Conservation (phyloP, 2,113 vertebrate species). For the Gracilinanus agilis region DNA sequence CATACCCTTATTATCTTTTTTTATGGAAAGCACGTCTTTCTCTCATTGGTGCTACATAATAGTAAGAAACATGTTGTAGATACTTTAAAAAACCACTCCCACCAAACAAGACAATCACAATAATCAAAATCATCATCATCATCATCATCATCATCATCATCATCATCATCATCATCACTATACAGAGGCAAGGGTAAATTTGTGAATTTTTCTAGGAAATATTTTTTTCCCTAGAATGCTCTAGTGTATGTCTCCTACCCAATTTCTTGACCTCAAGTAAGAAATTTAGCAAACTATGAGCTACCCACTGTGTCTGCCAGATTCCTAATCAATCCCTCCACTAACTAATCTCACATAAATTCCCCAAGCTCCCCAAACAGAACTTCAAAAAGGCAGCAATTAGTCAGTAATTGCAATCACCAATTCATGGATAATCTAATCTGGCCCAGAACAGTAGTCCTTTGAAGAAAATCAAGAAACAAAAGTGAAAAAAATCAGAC, state of each 20-base stretch:
- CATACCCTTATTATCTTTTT: neutral
- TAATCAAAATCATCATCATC: neutral
- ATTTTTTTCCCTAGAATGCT: conserved; percentile 18
- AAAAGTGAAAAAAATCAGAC: conserved; percentile 39
- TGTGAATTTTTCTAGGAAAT: conserved; percentile 49
- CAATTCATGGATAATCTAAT: conserved; percentile 33
- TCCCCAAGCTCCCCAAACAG: conserved; percentile 32
- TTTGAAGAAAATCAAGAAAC: conserved; percentile 32
- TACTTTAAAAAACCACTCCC: neutral
- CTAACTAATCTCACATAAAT: conserved; percentile 57
- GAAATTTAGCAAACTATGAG: conserved; percentile 57
- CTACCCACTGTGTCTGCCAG: conserved; percentile 31
- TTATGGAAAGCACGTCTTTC: conserved; percentile 11
- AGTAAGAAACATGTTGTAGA: conserved; percentile 37
- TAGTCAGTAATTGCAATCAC: conserved; percentile 32
- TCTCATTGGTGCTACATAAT: conserved; percentile 43
- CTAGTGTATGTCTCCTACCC: conserved; percentile 13
- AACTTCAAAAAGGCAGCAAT: conserved; percentile 52
- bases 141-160: neutral
- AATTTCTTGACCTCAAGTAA: conserved; percentile 35
- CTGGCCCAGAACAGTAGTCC: conserved; percentile 10
- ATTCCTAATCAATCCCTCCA: conserved; percentile 38
- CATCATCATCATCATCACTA: neutral
- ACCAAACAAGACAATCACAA: neutral
- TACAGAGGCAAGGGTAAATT: conserved; percentile 30